phyloP scores from a whole-genome alignment of 2,888 invertebrate genomes.

The Cabera pusaria region DNA sequence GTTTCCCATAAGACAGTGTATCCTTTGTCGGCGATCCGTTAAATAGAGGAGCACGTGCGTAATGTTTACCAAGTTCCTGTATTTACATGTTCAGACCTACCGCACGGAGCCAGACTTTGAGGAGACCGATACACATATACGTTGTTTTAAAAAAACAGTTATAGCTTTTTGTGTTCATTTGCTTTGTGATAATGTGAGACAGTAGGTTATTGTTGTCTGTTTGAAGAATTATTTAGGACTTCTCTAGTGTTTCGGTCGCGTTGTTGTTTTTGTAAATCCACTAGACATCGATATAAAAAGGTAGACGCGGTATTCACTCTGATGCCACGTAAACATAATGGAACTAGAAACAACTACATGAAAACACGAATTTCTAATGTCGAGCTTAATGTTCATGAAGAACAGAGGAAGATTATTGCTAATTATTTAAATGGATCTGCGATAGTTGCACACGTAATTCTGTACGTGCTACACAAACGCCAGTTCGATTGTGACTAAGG shows the following conservation, averaged over 20 bases:
- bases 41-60: conserved; percentile 53
- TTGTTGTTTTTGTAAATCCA: no score
- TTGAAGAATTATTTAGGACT: conserved; percentile 29
- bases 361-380: no score
- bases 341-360: no score
- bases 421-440: no score
- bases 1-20: conserved; percentile 39
- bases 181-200: conserved; percentile 44
- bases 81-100: conserved; percentile 58
- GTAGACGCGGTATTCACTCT: no score
- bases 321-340: no score
- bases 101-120: conserved; percentile 47
- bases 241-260: conserved; percentile 16
- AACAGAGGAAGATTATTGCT: no score
- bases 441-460: no score
- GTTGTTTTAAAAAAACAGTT: conserved; percentile 34
- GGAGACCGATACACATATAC: conserved; percentile 31
- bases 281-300: no score
- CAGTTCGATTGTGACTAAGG: no score
- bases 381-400: no score
- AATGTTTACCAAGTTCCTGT: conserved; percentile 51
- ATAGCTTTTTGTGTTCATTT: conserved; percentile 39
- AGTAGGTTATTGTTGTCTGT: conserved; percentile 44
- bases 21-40: conserved; percentile 49
- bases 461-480: no score